Percentiles rank a stretch among this genome's conserved stretches.
Evolutionary conservation across 2,113 vertebrate genomes (phyloP).

Genomic region (Desmodus rotundus): DNA sequence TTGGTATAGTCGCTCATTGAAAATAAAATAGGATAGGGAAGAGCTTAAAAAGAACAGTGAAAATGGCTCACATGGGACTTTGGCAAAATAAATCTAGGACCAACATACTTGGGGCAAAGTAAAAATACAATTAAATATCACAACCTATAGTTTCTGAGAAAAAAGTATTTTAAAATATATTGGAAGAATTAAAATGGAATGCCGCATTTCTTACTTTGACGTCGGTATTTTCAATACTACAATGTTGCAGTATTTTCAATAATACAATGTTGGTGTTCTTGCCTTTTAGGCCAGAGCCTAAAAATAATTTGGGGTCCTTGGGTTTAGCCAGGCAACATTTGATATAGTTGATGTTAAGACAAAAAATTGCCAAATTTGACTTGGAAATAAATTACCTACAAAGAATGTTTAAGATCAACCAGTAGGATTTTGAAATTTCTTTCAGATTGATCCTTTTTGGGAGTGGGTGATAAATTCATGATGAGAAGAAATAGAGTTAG

Average conservation of each 20-base stretch:
- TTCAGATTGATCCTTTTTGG: not conserved
- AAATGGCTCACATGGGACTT: not conserved
- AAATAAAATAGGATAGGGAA: not conserved
- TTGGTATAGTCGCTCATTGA: not conserved
- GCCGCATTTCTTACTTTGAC: not conserved
- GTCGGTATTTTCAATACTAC: not conserved
- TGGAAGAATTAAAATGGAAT: not conserved
- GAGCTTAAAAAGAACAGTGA: not conserved
- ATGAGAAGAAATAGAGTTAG: not conserved
- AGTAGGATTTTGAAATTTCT: not conserved
- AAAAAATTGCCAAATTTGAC: not conserved
- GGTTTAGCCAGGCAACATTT: not conserved
- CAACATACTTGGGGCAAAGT: not conserved
- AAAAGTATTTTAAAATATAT: not conserved
- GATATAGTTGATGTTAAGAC: not conserved
- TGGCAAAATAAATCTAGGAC: not conserved
- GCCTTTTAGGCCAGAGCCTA: not conserved
- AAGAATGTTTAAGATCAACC: conserved; percentile 6
- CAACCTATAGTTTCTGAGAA: not conserved
- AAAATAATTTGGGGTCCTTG: not conserved
- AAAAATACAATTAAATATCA: not conserved
- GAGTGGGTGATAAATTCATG: not conserved
- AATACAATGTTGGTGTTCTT: not conserved
- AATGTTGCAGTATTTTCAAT: not conserved
- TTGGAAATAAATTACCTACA: not conserved